Evolutionary conservation across 2,113 vertebrate species (phyloP).

Genomic region (Bos javanicus): DNA sequence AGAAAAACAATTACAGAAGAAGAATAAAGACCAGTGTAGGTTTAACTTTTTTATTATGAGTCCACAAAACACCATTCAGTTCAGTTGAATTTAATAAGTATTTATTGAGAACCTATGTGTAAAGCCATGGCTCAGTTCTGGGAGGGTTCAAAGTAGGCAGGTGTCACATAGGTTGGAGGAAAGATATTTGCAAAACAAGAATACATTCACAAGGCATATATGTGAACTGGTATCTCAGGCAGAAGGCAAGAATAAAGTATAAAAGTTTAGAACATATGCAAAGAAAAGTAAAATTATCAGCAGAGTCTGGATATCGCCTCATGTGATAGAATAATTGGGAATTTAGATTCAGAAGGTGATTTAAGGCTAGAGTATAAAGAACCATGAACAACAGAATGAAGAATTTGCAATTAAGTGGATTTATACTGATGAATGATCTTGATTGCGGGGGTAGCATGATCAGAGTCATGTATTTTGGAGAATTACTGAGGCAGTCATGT

Average conservation of each 20-base stretch:
- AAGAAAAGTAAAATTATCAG: not conserved
- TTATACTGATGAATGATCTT: not conserved
- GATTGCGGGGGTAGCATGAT: not conserved
- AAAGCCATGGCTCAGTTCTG: not conserved
- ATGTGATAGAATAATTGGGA: not conserved
- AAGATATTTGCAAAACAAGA: slow-evolving; percentile 36
- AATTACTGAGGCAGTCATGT: not conserved
- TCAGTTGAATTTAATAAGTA: not conserved
- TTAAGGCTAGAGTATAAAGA: not conserved
- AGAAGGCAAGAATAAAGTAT: not conserved
- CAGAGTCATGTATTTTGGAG: not conserved
- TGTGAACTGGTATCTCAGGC: not conserved
- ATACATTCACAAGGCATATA: not conserved
- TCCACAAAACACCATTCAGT: not conserved
- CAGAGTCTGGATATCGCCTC: not conserved
- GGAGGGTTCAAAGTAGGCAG: not conserved
- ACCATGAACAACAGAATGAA: not conserved
- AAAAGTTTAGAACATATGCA: not conserved
- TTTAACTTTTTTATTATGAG: not conserved
- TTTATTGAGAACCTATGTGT: not conserved
- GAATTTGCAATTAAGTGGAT: not conserved
- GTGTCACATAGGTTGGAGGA: slow-evolving; percentile 4
- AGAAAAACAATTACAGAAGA: not conserved
- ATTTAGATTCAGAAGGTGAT: not conserved
- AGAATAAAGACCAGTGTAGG: not conserved